Conservation (phyloP, 2,888 invertebrate genomes). For the Itoplectis maculator region DNA sequence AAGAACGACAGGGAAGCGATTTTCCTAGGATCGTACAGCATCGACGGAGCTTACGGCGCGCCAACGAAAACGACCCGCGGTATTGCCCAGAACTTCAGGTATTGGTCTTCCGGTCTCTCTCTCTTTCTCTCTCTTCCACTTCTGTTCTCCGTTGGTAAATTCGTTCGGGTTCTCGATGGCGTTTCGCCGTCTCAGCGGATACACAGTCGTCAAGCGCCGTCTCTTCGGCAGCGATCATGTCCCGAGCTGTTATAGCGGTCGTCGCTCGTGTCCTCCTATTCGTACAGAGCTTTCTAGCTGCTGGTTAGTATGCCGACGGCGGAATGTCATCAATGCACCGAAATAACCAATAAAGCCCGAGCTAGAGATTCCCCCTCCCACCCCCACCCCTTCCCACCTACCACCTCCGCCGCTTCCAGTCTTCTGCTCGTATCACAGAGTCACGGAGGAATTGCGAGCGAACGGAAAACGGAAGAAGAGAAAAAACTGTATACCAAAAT, state of each 20-base stretch:
- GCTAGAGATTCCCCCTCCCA: constrained; percentile 29
- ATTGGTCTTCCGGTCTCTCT: neutral
- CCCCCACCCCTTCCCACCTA: neutral
- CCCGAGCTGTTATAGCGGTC: constrained; percentile 20
- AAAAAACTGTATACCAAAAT: constrained; percentile 43
- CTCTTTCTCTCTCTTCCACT: constrained; percentile 10
- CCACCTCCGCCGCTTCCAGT: neutral
- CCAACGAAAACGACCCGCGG: constrained; percentile 37
- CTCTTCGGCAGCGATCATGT: constrained; percentile 46
- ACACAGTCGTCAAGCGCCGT: constrained; percentile 50
- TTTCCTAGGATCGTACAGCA: constrained; percentile 44
- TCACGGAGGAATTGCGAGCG: constrained; percentile 6
- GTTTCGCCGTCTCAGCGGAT: constrained; percentile 58
- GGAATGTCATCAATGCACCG: constrained; percentile 73
- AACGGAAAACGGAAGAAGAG: constrained; percentile 44
- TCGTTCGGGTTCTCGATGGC: constrained; percentile 54
- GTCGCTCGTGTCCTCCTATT: constrained; percentile 13
- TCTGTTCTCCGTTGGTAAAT: constrained; percentile 51
- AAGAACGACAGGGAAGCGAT: constrained; percentile 36
- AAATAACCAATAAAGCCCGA: constrained; percentile 75
- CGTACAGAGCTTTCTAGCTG: constrained; percentile 28
- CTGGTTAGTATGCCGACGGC: constrained; percentile 71
- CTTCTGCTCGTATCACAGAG: no score
- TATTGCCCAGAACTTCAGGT: constrained; percentile 29
- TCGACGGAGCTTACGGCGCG: constrained; percentile 15